Evolutionary conservation across 2,797 vertebrate genomes (phyloP).

Genomic region (Cossypha polioptera): DNA sequence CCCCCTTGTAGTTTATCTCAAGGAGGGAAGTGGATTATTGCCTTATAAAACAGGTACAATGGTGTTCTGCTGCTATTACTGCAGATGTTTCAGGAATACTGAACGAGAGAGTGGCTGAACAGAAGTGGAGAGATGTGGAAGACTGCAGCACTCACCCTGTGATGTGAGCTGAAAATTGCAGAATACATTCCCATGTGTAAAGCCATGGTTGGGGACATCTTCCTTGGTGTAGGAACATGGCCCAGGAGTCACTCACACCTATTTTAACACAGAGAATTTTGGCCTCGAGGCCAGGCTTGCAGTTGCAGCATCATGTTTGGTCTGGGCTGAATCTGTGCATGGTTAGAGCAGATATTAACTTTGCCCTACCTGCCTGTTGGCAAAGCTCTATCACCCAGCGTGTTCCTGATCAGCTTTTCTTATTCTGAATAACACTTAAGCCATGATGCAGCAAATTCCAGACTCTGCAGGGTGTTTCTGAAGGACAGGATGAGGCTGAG

Average conservation of each 20-base stretch:
- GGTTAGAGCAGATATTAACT: neutral
- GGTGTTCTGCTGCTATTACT: neutral
- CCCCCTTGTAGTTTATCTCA: constrained; percentile 56
- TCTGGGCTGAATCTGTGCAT: neutral
- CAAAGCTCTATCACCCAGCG: neutral
- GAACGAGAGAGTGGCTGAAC: neutral
- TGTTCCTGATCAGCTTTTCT: neutral
- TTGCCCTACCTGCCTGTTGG: neutral
- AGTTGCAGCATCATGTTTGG: neutral
- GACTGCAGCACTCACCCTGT: neutral
- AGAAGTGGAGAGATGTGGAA: neutral
- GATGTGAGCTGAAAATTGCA: neutral
- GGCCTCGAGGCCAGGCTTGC: neutral
- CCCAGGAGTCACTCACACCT: neutral
- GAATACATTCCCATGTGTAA: neutral
- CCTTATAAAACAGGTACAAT: constrained; percentile 50
- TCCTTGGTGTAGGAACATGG: neutral
- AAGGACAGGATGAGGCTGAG: neutral
- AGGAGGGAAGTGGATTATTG: constrained; percentile 57
- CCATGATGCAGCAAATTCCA: neutral
- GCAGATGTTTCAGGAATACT: neutral
- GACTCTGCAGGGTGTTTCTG: neutral
- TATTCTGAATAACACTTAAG: neutral
- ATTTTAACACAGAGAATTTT: neutral
- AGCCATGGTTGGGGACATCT: neutral